Base-by-base conservation (phyloP, 2,797 vertebrate species). In the Crypturellus tataupa region DNA sequence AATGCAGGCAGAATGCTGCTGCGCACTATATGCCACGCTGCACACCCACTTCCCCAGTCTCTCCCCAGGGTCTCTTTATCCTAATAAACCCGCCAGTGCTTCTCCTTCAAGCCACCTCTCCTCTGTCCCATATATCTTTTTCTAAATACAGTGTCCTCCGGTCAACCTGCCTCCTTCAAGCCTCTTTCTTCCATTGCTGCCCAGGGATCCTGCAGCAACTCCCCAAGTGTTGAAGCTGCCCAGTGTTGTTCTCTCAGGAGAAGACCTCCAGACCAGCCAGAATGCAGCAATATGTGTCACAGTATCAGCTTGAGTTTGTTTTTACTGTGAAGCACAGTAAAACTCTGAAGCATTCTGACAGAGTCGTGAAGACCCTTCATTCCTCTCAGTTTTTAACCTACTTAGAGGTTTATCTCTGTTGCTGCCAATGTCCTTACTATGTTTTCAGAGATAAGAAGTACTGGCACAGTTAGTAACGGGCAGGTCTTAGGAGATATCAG, bases 391-490 rank as follows among this genome's bases (percentile, higher is more conserved):
- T 71, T 87, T 80, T 87, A 46, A 46, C 18, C 9, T 46, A 9
- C 56, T 71, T 40, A 68, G 44, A 39, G 39, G 9, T 8, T 9
- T 18, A 5, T n/a, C 11, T 65, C 29, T 77, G 4, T 68, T 53
- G 33, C 44, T 73, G 0, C 47, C 10, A 21, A 42, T 8, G 8
- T 67, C 0, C 31, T 58, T 70, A 0, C 40, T 58, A 16, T 62
- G 65, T 84, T 84, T 65, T 63, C 70, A 9, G 20, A 86, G 59
- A 70, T 81, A 29, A 51, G 40, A 24, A 68, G 16, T 56, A 42
- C 51, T 85, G 47, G n/a, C 42, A 44, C 18, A 70, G 19, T 70
- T 29, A 63, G 51, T 33, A 58, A 16, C 19, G 33, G 11, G 7
- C 56, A 88, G 77, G 35, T 40, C 46, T 79, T 63, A 64, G 39